Percentiles rank a stretch among this genome's conserved stretches.
Evolutionary conservation across 2,888 invertebrate genomes (phyloP).

Genomic region (Lasioglossum leucozonium): DNA sequence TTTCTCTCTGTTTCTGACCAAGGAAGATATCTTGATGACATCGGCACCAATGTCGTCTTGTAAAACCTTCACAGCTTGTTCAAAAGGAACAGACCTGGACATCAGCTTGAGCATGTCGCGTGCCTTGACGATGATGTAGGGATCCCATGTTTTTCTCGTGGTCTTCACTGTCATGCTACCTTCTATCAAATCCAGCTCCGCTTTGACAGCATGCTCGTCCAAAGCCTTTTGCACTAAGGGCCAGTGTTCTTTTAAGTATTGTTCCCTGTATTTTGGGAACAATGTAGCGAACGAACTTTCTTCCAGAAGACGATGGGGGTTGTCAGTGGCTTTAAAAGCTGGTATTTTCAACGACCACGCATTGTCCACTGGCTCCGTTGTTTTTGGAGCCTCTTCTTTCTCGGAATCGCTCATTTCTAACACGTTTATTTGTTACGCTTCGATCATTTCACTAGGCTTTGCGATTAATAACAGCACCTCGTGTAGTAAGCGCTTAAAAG

Average conservation of each 20-base stretch:
- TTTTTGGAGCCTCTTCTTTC: conserved; percentile 75
- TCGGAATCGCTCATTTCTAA: conserved; percentile 81
- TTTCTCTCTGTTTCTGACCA: conserved; percentile 95
- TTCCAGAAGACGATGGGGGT: conserved; percentile 94
- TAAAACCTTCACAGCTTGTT: conserved; percentile 94
- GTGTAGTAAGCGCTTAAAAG: not conserved
- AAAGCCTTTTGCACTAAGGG: conserved; percentile 95
- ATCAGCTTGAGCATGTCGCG: conserved; percentile 97
- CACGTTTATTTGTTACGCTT: not conserved
- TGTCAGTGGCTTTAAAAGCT: conserved; percentile 94
- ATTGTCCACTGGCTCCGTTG: conserved; percentile 89
- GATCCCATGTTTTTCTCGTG: conserved; percentile 99
- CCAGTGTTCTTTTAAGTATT: conserved; percentile 98
- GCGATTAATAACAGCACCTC: not conserved
- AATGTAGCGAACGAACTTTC: conserved; percentile 98
- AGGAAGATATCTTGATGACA: conserved; percentile 97
- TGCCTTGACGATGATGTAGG: conserved; percentile 97
- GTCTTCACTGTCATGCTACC: conserved; percentile 97
- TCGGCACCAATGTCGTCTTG: conserved; percentile 97
- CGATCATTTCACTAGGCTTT: conserved; percentile 19
- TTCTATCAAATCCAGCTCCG: conserved; percentile 96
- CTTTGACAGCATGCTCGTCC: conserved; percentile 91
- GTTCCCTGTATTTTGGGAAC: conserved; percentile 98
- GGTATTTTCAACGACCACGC: conserved; percentile 95
- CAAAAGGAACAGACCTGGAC: conserved; percentile 97